Conservation (phyloP, 1,140 invertebrate species). For the Drosophila nigromelanica region DNA sequence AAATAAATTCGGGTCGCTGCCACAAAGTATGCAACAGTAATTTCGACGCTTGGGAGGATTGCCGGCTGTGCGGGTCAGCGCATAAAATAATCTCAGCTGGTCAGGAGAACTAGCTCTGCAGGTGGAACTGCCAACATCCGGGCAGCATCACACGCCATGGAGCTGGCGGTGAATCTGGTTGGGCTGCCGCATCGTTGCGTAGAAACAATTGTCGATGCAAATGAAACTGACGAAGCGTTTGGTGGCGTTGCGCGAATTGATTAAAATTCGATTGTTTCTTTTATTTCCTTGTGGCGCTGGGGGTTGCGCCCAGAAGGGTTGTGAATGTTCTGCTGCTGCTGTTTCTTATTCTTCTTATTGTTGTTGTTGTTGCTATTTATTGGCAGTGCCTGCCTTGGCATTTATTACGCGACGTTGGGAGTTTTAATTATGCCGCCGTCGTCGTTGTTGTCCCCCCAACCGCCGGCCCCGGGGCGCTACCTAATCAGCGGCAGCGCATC, state of each 20-base stretch:
- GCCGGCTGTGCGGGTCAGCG: slow-evolving; percentile 62
- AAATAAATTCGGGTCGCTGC: not conserved
- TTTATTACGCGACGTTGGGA: slow-evolving; percentile 76
- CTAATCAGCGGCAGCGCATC: slow-evolving; percentile 76
- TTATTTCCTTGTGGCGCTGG: slow-evolving; percentile 56
- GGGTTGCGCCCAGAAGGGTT: slow-evolving; percentile 53
- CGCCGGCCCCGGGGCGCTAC: slow-evolving; percentile 59
- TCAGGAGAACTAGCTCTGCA: slow-evolving; percentile 24
- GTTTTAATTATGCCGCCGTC: slow-evolving; percentile 74
- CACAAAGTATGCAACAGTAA: slow-evolving; percentile 32
- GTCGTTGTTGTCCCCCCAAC: slow-evolving; percentile 16
- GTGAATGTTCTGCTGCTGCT: slow-evolving; percentile 40
- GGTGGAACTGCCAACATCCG: slow-evolving; percentile 20
- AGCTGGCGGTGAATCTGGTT: slow-evolving; percentile 10
- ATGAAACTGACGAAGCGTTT: slow-evolving; percentile 64
- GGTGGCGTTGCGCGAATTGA: slow-evolving; percentile 69
- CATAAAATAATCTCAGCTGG: slow-evolving; percentile 57
- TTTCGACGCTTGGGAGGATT: slow-evolving; percentile 5
- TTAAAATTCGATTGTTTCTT: slow-evolving; percentile 84
- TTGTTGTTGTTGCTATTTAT: slow-evolving; percentile 74
- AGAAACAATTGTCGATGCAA: slow-evolving; percentile 63
- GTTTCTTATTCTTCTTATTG: slow-evolving; percentile 23
- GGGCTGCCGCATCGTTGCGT: slow-evolving; percentile 53
- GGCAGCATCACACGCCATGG: not conserved
- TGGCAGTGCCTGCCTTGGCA: slow-evolving; percentile 80